phyloP scores from a whole-genome alignment of 2,113 vertebrate species.

The Bostrychus sinensis region DNA sequence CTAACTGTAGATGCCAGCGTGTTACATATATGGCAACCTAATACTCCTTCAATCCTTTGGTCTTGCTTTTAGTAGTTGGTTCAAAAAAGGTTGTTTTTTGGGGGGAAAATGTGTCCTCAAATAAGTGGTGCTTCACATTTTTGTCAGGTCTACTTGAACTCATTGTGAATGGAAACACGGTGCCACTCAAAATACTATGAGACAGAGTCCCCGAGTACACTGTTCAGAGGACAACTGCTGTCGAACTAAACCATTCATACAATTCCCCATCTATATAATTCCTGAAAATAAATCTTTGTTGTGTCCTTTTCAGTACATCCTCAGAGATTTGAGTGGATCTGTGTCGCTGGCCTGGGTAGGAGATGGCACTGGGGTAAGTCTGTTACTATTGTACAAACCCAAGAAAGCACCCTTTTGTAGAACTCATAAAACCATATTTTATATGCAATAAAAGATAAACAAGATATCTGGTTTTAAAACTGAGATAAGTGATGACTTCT shows the following conservation, averaged over 20 bases:
- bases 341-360: conserved; percentile 93
- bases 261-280: background rate
- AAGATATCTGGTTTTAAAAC: too few relatives aligned
- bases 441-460: too few relatives aligned
- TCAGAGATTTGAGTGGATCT: conserved; percentile 87
- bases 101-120: conserved; percentile 3
- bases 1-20: too few relatives aligned
- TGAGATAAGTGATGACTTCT: too few relatives aligned
- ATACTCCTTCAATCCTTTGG: background rate
- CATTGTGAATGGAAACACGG: background rate
- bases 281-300: background rate
- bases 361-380: conserved; percentile 91
- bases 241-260: background rate
- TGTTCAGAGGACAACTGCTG: background rate
- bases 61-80: background rate
- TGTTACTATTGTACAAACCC: background rate
- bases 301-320: conserved; percentile 74
- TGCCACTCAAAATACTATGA: conserved; percentile 9
- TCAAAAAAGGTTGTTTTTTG: background rate
- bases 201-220: background rate
- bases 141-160: background rate
- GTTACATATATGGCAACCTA: too few relatives aligned
- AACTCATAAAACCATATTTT: too few relatives aligned
- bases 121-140: conserved; percentile 22
- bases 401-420: too few relatives aligned